These are phyloP conservation scores for Hydropsyche betteni DNA, from an alignment of 2,888 invertebrate species.

Conservation along the genomic window DNA sequence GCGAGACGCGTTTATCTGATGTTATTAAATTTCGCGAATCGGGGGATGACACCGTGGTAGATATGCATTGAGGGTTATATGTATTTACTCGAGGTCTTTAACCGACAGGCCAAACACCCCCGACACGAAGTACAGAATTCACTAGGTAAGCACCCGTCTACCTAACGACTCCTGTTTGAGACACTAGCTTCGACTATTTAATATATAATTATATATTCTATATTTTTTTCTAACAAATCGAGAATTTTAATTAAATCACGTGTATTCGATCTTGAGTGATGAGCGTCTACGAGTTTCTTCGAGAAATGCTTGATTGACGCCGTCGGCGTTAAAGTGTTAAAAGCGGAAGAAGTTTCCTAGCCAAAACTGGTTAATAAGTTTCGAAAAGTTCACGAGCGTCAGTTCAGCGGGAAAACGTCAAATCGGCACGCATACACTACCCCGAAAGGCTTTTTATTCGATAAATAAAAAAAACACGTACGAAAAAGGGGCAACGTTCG, in stretches of 20 bases:
- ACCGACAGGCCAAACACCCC: slow-evolving; percentile 21
- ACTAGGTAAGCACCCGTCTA: too few relatives aligned
- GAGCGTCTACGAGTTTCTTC: too few relatives aligned
- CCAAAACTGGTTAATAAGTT: not conserved
- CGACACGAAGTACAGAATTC: not conserved
- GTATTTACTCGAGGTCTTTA: slow-evolving; percentile 16
- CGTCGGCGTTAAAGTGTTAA: slow-evolving; percentile 4
- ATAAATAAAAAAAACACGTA: too few relatives aligned
- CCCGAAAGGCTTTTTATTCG: not conserved
- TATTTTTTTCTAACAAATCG: too few relatives aligned
- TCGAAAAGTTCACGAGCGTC: not conserved
- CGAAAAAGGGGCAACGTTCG: too few relatives aligned
- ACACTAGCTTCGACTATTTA: too few relatives aligned
- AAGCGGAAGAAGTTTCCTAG: slow-evolving; percentile 7
- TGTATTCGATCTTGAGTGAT: too few relatives aligned
- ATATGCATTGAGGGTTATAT: not conserved
- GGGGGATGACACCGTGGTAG: not conserved
- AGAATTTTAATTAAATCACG: too few relatives aligned
- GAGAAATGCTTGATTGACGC: not conserved
- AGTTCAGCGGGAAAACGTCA: not conserved
- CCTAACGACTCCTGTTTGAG: too few relatives aligned
- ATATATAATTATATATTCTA: too few relatives aligned
- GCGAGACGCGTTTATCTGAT: slow-evolving; percentile 2
- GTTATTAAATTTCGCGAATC: not conserved
- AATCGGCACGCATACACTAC: not conserved